Evolutionary conservation across 2,888 invertebrate genomes (phyloP), one percentile per base, ranked within the genome.

Genomic region (Drosophila conformis): DNA sequence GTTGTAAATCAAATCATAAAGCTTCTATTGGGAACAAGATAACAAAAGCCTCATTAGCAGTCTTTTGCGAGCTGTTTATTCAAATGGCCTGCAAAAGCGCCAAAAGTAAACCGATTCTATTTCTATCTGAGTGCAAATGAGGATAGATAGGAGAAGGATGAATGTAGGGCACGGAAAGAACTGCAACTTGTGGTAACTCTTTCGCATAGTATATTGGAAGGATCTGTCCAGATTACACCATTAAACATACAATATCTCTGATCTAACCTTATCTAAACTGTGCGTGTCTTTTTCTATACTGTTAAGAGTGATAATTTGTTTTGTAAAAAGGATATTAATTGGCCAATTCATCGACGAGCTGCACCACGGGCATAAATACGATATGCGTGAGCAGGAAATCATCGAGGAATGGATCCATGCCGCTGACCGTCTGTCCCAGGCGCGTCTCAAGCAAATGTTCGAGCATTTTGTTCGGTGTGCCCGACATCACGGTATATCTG

Each of bases 401-500:
- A 90, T 97, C 97, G 58, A 97, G 94, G 91, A 97, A 96, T 56
- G 95, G 95, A 94, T 97, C 97, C 90, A 95, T 94, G 81, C 94
- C 94, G 80, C 93, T 94, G 67, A 94, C 94, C 76, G 94, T 93
- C 74, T 95, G 95, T 80, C 96, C 96, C 83, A 97, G 94, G 69
- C 97, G 94, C 18, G 97, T 97, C 92, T 97, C 97, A 82, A 97
- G 93, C 54, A 97, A 94, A 93, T 97, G 96, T 92, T 97, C 97
- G 83, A 97, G 92, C 95, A 97, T 97, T 93, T 97, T 97, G 91
- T 96, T 96, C 51, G 97, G 96, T 68, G 96, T 96, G 62, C 97
- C 97, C 73, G 97, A 96, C 96, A 97, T 97, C 82, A 97, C 97
- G 87, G 96, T 97, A 92, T 97, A 97, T 93, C 96, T 96, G 91